Percentiles rank a stretch among this genome's conserved stretches.
Conservation (phyloP, 2,888 invertebrate species). For the Andrena camellia region DNA sequence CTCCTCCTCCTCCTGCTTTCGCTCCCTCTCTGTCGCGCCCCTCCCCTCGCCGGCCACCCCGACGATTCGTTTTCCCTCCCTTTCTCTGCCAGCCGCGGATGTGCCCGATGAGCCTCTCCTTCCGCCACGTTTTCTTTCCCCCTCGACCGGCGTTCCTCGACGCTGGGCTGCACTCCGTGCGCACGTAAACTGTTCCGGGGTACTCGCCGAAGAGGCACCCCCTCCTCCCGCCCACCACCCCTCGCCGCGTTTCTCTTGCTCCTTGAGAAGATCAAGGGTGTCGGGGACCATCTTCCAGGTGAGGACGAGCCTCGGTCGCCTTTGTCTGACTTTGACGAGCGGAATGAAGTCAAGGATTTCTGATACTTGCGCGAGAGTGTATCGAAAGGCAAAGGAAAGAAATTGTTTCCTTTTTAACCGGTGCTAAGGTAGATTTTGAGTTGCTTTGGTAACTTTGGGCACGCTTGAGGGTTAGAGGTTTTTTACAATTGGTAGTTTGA, state of each 20-base stretch:
- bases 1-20: constrained; percentile 20
- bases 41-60: neutral
- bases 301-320: constrained; percentile 6
- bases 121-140: constrained; percentile 51
- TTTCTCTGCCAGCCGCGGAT: constrained; percentile 21
- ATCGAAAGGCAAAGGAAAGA: neutral
- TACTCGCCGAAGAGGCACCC: neutral
- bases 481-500: too few species aligned
- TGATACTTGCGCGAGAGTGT: neutral
- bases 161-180: constrained; percentile 4
- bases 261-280: constrained; percentile 19
- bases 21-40: constrained; percentile 28
- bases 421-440: too few species aligned
- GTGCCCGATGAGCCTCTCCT: constrained; percentile 49
- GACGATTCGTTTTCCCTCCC: constrained; percentile 25
- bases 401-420: neutral
- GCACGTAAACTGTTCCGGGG: constrained; percentile 50
- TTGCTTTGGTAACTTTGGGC: too few species aligned
- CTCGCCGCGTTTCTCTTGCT: neutral
- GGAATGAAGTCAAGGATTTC: constrained; percentile 14
- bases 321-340: constrained; percentile 20
- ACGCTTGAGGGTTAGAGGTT: too few species aligned
- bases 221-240: neutral
- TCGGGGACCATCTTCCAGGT: constrained; percentile 3
- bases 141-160: constrained; percentile 26